phyloP scores from a whole-genome alignment of 2,113 vertebrate species.

The Planiliza haematocheilus region DNA sequence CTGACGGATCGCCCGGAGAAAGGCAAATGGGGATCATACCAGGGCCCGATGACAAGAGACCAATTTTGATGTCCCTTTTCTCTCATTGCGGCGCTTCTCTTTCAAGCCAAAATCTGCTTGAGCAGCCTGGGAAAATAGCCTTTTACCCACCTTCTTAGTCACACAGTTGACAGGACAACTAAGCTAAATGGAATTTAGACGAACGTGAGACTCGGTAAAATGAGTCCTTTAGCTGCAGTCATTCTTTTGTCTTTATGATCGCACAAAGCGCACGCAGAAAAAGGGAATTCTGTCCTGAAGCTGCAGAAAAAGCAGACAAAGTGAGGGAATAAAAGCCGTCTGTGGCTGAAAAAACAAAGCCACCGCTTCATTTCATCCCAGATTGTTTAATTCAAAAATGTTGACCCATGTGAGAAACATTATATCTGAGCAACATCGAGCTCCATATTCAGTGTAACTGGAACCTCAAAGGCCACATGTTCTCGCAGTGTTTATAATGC shows the following conservation, averaged over 20 bases:
- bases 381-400: constrained; percentile 80
- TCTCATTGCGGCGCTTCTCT: constrained; percentile 76
- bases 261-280: constrained; percentile 27
- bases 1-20: constrained; percentile 82
- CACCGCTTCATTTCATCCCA: constrained; percentile 67
- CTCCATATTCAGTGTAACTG: constrained; percentile 77
- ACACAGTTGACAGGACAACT: constrained; percentile 61
- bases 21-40: constrained; percentile 83
- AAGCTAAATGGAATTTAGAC: constrained; percentile 59
- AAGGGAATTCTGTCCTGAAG: constrained; percentile 3
- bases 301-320: constrained; percentile 34
- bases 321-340: constrained; percentile 53
- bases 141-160: constrained; percentile 67
- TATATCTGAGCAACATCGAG: constrained; percentile 74
- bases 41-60: constrained; percentile 80
- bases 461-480: constrained; percentile 80
- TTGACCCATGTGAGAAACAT: constrained; percentile 80
- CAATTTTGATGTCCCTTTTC: constrained; percentile 84
- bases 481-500: constrained; percentile 79
- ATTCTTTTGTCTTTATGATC: constrained; percentile 55
- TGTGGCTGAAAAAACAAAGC: constrained; percentile 57
- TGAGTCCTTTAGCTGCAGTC: constrained; percentile 43
- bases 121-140: constrained; percentile 81
- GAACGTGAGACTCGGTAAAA: constrained; percentile 56
- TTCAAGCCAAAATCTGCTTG: constrained; percentile 77